A percentile compares a stretch with the other conserved stretches of the same genome.
Evolutionary conservation across 1,140 invertebrate species (phyloP).

Genomic region (Ceratosolen fusciceps): DNA sequence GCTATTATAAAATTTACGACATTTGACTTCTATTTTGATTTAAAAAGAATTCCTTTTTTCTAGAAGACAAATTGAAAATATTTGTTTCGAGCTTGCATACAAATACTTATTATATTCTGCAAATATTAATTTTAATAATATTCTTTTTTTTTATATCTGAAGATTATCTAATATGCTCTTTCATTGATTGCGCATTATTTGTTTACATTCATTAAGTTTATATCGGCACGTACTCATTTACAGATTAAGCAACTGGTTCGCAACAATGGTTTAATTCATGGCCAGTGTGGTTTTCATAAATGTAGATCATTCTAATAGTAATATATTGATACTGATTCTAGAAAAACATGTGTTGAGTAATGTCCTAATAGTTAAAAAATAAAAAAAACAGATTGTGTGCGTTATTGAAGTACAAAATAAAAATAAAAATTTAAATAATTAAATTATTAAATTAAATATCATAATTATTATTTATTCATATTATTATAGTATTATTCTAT

Average conservation of each 20-base stretch:
- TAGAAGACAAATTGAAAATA: too few species aligned
- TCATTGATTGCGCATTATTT: slow-evolving; percentile 3
- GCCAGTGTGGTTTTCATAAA: slow-evolving; percentile 20
- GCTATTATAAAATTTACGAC: background rate
- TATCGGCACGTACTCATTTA: too few species aligned
- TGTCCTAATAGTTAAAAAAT: too few species aligned
- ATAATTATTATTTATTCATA: too few species aligned
- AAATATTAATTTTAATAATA: background rate
- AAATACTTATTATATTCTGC: background rate
- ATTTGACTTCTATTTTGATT: background rate
- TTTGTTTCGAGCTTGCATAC: too few species aligned
- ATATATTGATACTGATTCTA: too few species aligned
- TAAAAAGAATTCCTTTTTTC: background rate
- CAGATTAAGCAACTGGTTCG: background rate
- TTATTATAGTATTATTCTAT: too few species aligned
- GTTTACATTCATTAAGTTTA: slow-evolving; percentile 25
- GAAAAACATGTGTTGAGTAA: too few species aligned
- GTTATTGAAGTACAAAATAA: too few species aligned
- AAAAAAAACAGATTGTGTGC: too few species aligned
- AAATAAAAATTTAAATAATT: too few species aligned
- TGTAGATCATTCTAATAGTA: background rate
- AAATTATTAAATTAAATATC: too few species aligned
- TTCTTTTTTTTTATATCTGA: background rate
- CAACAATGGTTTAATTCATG: slow-evolving; percentile 5
- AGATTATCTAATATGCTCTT: background rate